Percentiles rank a stretch among this genome's conserved stretches.
phyloP scores from a whole-genome alignment of 2,888 invertebrate species.

The Choreutis nemorana region DNA sequence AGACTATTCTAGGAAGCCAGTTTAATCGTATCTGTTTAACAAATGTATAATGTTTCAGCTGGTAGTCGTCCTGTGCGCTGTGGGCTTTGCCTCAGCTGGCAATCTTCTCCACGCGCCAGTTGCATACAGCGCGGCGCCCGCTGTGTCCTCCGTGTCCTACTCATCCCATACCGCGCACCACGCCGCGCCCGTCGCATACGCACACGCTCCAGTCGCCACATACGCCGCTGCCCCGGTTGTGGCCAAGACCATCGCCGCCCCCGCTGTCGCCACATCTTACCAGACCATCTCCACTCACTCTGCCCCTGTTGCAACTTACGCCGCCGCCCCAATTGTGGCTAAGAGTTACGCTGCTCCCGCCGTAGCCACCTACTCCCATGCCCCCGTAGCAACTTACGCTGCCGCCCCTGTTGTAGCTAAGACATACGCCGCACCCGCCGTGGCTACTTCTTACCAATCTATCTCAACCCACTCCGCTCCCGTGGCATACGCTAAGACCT shows the following conservation, averaged over 20 bases:
- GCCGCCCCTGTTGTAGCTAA: conserved; percentile 20
- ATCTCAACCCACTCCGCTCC: conserved; percentile 17
- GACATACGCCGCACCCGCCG: conserved; percentile 27
- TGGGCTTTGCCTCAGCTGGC: conserved; percentile 70
- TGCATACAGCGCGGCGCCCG: conserved; percentile 25
- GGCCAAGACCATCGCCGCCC: conserved; percentile 31
- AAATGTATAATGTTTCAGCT: no score
- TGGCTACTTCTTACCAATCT: conserved; percentile 22
- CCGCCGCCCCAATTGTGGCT: conserved; percentile 7
- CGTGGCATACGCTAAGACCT: conserved; percentile 14
- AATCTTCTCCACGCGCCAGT: conserved; percentile 48
- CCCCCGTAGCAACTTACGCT: conserved; percentile 10
- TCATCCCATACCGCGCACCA: conserved; percentile 14
- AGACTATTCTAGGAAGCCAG: no score
- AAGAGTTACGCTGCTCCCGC: conserved; percentile 22
- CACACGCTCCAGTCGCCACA: conserved; percentile 8
- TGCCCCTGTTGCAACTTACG: conserved; percentile 11
- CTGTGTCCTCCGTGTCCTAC: conserved; percentile 20
- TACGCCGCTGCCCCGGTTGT: conserved; percentile 21
- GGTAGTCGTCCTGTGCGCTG: conserved; percentile 63
- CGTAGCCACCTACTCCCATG: conserved; percentile 6
- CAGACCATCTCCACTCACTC: conserved; percentile 12
- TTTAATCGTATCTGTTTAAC: conserved; percentile 7
- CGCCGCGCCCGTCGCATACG: conserved; percentile 12
- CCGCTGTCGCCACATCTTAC: conserved; percentile 23